These are phyloP conservation scores for Paradisaea rubra DNA, from an alignment of 2,113 vertebrate genomes.

Conservation along the genomic window DNA sequence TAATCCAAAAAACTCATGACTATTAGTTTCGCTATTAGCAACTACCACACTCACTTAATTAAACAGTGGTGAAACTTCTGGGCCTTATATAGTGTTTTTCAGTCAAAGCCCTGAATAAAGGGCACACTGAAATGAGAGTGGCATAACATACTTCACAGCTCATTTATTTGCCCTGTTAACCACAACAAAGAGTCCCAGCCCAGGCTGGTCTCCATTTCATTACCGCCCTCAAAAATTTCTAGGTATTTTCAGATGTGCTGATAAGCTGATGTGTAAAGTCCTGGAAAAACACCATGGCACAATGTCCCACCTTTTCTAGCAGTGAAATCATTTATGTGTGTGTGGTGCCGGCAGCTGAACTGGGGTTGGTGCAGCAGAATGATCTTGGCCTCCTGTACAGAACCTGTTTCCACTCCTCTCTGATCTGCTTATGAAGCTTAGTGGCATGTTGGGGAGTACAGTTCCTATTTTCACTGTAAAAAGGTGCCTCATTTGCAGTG, in stretches of 20 bases:
- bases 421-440: not conserved
- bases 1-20: not conserved
- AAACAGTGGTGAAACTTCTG: not conserved
- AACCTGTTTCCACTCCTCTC: not conserved
- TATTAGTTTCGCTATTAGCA: not conserved
- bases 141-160: not conserved
- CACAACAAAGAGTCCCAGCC: not conserved
- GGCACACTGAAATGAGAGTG: not conserved
- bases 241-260: not conserved
- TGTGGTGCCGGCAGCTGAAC: not conserved
- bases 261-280: not conserved
- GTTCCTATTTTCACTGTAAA: not conserved
- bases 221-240: not conserved
- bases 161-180: not conserved
- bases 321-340: accelerated
- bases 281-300: not conserved
- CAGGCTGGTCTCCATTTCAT: not conserved
- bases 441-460: not conserved
- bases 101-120: not conserved
- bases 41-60: not conserved
- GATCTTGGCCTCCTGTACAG: not conserved
- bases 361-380: not conserved
- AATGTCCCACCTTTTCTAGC: not conserved
- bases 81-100: not conserved
- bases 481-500: not conserved